Conservation (phyloP, 2,113 vertebrate genomes). For the Nymphicus hollandicus region DNA sequence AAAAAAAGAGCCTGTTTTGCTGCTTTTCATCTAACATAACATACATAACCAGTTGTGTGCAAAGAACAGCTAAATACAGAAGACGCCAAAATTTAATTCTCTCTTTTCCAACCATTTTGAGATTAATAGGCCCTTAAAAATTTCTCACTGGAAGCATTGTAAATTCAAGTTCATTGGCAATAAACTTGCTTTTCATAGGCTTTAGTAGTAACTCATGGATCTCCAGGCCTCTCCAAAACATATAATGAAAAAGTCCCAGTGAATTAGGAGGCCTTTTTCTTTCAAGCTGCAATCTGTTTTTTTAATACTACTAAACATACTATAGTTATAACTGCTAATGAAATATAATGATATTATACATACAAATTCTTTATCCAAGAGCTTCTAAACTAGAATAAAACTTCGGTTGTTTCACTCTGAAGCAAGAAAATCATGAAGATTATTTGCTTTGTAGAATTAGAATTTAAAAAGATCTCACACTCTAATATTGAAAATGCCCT, state of each 20-base stretch:
- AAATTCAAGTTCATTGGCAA: neutral
- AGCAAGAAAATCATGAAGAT: neutral
- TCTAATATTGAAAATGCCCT: neutral
- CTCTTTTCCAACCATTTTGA: neutral
- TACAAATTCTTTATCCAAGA: neutral
- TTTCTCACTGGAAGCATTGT: neutral
- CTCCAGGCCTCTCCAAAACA: neutral
- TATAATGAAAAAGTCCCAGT: neutral
- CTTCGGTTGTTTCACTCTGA: neutral
- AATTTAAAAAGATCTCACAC: neutral
- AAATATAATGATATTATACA: neutral
- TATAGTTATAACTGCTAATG: neutral
- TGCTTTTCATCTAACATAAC: neutral
- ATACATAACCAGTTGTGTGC: rapidly evolving
- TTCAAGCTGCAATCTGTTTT: neutral
- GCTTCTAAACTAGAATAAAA: neutral
- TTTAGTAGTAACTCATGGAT: neutral
- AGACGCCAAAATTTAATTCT: neutral
- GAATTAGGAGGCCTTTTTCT: neutral
- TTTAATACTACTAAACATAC: neutral
- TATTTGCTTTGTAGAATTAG: neutral
- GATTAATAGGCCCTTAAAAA: neutral
- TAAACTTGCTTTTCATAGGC: neutral
- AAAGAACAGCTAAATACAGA: neutral
- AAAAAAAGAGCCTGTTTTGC: neutral